Evolutionary conservation across 2,888 invertebrate genomes (phyloP).

Genomic region (Tetanocera ferruginea): DNA sequence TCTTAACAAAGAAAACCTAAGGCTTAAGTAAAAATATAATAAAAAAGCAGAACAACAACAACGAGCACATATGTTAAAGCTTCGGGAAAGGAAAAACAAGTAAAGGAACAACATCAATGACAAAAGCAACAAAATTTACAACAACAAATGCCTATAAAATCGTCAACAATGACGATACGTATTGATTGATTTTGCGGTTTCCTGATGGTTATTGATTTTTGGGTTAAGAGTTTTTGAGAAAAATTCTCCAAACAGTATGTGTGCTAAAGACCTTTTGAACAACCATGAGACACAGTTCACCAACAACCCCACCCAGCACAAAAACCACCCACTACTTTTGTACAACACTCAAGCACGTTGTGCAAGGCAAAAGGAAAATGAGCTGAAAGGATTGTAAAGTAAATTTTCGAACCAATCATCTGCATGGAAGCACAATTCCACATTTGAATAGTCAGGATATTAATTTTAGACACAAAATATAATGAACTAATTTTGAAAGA

Average conservation of each 20-base stretch:
- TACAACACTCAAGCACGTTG: background rate
- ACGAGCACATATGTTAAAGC: background rate
- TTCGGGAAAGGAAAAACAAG: background rate
- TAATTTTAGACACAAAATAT: too few species aligned
- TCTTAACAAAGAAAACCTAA: background rate
- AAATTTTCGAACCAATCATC: background rate
- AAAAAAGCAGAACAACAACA: background rate
- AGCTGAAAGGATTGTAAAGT: background rate
- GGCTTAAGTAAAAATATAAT: background rate
- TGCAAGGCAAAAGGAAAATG: background rate
- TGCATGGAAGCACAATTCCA: background rate
- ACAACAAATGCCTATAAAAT: background rate
- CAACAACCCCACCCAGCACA: background rate
- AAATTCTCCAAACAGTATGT: background rate
- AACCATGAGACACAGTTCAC: background rate
- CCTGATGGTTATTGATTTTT: constrained; percentile 35
- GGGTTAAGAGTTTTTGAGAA: constrained; percentile 12
- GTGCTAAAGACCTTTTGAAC: background rate
- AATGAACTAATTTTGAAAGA: too few species aligned
- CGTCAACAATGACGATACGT: constrained; percentile 5
- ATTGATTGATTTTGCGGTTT: constrained; percentile 45
- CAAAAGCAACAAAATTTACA: background rate
- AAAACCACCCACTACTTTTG: background rate
- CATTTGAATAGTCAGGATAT: background rate
- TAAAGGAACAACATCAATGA: constrained; percentile 19